Conservation (phyloP, 2,113 vertebrate genomes). For the Eulemur macaco region DNA sequence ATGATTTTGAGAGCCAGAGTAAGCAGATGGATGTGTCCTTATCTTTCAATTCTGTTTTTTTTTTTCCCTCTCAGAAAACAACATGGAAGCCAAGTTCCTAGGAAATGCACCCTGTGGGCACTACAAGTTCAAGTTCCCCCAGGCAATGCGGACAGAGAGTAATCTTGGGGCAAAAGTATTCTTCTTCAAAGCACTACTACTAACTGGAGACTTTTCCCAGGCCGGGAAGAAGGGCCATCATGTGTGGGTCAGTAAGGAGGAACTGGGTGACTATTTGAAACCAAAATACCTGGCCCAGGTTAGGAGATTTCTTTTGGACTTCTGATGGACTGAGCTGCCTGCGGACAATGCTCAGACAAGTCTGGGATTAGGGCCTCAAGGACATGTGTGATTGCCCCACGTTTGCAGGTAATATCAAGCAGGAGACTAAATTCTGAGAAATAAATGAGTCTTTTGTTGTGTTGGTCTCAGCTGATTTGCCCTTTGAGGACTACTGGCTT, state of each 20-base stretch:
- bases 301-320: conserved; percentile 86
- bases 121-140: conserved; percentile 97
- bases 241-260: conserved; percentile 91
- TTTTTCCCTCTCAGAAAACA: conserved; percentile 82
- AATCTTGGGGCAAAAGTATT: conserved; percentile 92
- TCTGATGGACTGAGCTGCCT: conserved; percentile 77
- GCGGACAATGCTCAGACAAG: not conserved
- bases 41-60: conserved; percentile 3
- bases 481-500: not conserved
- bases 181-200: conserved; percentile 96
- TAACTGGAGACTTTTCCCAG: conserved; percentile 72
- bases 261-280: conserved; percentile 92
- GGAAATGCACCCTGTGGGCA: conserved; percentile 95
- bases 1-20: not conserved
- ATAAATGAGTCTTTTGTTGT: conserved; percentile 71
- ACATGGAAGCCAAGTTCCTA: conserved; percentile 89
- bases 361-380: not conserved
- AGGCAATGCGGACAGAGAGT: conserved; percentile 85
- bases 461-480: conserved; percentile 46
- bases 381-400: not conserved
- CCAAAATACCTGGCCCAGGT: conserved; percentile 91
- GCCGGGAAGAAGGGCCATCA: conserved; percentile 73
- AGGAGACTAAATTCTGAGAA: conserved; percentile 57
- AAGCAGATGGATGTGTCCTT: not conserved
- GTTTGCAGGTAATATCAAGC: not conserved